Percentiles rank a stretch among this genome's conserved stretches.
phyloP scores from a whole-genome alignment of 2,113 vertebrate genomes.

The Lasiurus cinereus region DNA sequence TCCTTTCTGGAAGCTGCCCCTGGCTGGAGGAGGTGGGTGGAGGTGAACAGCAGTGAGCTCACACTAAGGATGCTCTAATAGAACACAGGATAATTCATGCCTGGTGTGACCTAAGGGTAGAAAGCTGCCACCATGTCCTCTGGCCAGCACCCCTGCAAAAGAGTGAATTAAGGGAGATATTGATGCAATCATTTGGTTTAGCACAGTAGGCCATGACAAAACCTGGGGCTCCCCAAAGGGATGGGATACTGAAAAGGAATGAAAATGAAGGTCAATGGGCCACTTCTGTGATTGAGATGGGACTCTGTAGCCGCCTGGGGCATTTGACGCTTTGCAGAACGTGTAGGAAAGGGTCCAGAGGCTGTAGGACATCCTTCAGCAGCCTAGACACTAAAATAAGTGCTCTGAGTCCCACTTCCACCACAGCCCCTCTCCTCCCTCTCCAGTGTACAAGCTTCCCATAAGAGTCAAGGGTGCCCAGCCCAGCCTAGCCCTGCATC shows the following conservation, averaged over 20 bases:
- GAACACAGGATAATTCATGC: not conserved
- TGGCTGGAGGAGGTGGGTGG: not conserved
- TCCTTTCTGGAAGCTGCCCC: not conserved
- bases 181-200: not conserved
- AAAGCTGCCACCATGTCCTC: not conserved
- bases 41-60: not conserved
- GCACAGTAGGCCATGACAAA: not conserved
- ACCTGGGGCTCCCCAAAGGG: not conserved
- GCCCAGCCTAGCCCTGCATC: not conserved
- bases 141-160: not conserved
- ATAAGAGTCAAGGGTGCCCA: not conserved
- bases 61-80: not conserved
- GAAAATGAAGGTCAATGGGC: conserved; percentile 47
- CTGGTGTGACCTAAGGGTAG: not conserved
- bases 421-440: not conserved
- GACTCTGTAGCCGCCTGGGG: not conserved
- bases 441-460: not conserved
- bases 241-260: conserved; percentile 12
- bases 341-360: not conserved
- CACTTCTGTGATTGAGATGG: not conserved
- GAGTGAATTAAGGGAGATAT: not conserved
- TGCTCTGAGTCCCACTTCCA: not conserved
- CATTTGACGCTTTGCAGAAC: not conserved
- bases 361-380: not conserved
- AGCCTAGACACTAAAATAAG: not conserved